These are phyloP conservation scores for Cerceris rybyensis DNA, from an alignment of 2,888 invertebrate species.

Conservation along the genomic window DNA sequence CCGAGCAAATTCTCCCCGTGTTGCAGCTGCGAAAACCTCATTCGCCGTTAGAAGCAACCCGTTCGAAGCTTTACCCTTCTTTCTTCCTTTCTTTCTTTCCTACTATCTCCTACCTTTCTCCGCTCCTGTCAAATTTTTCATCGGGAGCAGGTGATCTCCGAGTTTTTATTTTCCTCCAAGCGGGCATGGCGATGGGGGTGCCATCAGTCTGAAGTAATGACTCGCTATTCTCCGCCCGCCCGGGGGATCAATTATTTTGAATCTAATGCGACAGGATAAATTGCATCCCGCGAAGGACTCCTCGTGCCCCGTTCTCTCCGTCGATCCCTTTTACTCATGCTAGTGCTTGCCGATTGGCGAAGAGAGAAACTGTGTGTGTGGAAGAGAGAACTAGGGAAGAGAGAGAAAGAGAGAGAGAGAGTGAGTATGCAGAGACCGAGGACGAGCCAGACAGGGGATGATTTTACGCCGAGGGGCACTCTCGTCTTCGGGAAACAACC, in stretches of 20 bases:
- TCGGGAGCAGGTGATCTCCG: conserved; percentile 64
- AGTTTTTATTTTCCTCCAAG: conserved; percentile 67
- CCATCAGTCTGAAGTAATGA: conserved; percentile 73
- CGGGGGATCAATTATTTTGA: conserved; percentile 78
- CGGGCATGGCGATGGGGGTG: conserved; percentile 48
- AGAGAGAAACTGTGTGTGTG: not conserved
- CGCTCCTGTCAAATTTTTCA: conserved; percentile 67
- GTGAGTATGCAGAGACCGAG: too few species aligned
- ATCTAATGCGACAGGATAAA: conserved; percentile 75
- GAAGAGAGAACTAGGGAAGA: conserved; percentile 10
- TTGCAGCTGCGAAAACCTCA: conserved; percentile 46
- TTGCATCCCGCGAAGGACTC: conserved; percentile 62
- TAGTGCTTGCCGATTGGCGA: not conserved
- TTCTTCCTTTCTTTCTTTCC: conserved; percentile 1
- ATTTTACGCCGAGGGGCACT: conserved; percentile 56
- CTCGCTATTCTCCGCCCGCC: conserved; percentile 70
- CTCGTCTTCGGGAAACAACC: conserved; percentile 55
- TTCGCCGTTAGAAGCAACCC: conserved; percentile 46
- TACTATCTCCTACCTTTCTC: conserved; percentile 17
- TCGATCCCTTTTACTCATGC: not conserved
- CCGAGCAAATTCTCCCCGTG: conserved; percentile 39
- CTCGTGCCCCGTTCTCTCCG: conserved; percentile 16
- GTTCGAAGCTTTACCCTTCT: conserved; percentile 17
- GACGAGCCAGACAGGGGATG: conserved; percentile 18
- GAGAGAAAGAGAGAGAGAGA: conserved; percentile 3